Evolutionary conservation across 37 sponge, comb jelly and placozoan genomes (phyloP).

Genomic region (Petrosia ficiformis): DNA sequence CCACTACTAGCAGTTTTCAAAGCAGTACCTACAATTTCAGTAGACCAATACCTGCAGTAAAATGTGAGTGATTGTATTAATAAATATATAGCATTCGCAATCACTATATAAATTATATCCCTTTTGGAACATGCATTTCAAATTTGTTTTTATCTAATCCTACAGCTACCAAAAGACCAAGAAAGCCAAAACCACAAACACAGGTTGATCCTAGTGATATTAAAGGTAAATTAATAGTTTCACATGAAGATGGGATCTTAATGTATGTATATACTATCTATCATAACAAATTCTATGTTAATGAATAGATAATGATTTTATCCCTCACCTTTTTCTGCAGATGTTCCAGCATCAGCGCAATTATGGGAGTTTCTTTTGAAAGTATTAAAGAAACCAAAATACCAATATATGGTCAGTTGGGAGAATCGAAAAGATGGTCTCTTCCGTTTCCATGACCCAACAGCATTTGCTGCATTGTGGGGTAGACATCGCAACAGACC

Average conservation of each 20-base stretch:
- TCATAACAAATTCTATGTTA: not conserved
- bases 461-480: slow-evolving; percentile 80
- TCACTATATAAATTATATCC: too few relatives aligned
- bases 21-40: not conserved
- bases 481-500: slow-evolving; percentile 74
- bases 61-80: not conserved
- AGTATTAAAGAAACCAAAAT: slow-evolving; percentile 67
- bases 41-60: not conserved
- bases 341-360: slow-evolving; percentile 68
- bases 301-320: not conserved
- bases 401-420: slow-evolving; percentile 75
- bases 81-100: too few relatives aligned
- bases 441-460: slow-evolving; percentile 74
- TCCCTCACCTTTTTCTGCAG: slow-evolving; percentile 30
- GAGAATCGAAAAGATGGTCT: slow-evolving; percentile 74
- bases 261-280: not conserved
- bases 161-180: not conserved
- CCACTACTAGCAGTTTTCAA: too few relatives aligned
- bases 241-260: not conserved
- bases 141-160: too few relatives aligned
- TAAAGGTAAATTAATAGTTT: slow-evolving; percentile 45
- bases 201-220: slow-evolving; percentile 49
- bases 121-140: too few relatives aligned
- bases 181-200: slow-evolving; percentile 24
- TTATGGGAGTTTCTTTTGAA: slow-evolving; percentile 77